Conservation (phyloP, 2,113 vertebrate genomes). For the rabbit (Oryctolagus cuniculus) region DNA sequence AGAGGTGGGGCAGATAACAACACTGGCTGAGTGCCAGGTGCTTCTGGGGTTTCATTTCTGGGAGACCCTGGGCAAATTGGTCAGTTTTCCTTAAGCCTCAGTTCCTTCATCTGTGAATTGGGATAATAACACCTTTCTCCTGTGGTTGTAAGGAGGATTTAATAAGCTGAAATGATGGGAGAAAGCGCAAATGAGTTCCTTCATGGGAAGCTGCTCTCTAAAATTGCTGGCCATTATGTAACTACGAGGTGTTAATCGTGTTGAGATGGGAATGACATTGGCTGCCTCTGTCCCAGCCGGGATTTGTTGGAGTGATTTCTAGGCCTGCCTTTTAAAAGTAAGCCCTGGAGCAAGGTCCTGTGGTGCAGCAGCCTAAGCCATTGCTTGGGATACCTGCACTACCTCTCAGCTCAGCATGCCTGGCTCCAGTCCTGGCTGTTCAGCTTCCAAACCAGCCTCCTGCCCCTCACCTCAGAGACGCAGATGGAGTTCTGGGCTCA, state of each 20-base stretch:
- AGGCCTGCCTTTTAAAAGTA: background rate
- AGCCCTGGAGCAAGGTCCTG: too few species aligned
- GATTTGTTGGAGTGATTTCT: constrained; percentile 2
- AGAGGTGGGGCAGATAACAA: background rate
- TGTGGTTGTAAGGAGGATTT: background rate
- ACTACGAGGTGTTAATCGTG: background rate
- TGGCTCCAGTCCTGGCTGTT: too few species aligned
- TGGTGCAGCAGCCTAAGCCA: too few species aligned
- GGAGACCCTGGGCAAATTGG: background rate
- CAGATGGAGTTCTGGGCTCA: too few species aligned
- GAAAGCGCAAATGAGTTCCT: background rate
- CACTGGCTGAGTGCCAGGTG: background rate
- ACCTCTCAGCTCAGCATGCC: too few species aligned
- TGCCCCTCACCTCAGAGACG: too few species aligned
- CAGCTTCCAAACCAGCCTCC: too few species aligned
- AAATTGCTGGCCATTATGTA: background rate
- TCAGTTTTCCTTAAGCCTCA: background rate
- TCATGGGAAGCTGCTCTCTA: background rate
- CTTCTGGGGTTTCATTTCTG: background rate
- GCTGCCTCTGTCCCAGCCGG: background rate
- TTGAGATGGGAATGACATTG: background rate
- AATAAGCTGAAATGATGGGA: background rate
- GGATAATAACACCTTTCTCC: background rate
- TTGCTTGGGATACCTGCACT: too few species aligned
- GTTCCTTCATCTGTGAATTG: background rate